These are phyloP conservation scores for Xanthia togata DNA, from an alignment of 2,888 invertebrate species.

Conservation along the genomic window DNA sequence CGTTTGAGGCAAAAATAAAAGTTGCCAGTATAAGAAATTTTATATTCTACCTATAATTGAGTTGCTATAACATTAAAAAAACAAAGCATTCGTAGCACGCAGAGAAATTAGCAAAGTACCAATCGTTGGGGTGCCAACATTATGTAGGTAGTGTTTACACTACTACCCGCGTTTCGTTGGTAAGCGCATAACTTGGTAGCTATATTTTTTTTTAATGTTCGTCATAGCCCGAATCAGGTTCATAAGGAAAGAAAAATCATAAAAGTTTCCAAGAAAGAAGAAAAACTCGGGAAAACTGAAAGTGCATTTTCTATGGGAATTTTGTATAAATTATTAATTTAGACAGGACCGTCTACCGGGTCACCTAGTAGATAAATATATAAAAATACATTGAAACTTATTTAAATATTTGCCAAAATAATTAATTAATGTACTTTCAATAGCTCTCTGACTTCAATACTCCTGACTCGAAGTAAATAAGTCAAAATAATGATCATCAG, in stretches of 20 bases:
- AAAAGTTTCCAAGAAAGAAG: no score
- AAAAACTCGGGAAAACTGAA: background rate
- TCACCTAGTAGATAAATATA: background rate
- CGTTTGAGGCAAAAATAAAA: no score
- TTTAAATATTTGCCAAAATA: background rate
- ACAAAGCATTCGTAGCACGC: no score
- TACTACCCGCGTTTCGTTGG: no score
- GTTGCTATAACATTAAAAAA: no score
- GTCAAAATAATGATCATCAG: background rate
- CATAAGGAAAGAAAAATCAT: background rate
- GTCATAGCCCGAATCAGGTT: background rate
- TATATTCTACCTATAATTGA: no score
- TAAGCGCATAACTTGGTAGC: background rate
- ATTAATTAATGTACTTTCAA: no score
- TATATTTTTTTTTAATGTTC: background rate
- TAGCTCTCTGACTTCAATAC: no score
- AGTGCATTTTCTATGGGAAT: background rate
- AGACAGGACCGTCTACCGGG: background rate
- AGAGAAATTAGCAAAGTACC: no score
- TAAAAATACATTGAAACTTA: background rate
- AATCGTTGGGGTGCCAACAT: no score
- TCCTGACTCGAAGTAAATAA: background rate
- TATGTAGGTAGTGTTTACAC: no score
- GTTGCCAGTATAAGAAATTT: no score
- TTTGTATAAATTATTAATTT: background rate